Evolutionary conservation across 2,113 vertebrate genomes (phyloP), one percentile per base, ranked within the genome.

Genomic region (Muscicapa adusta): DNA sequence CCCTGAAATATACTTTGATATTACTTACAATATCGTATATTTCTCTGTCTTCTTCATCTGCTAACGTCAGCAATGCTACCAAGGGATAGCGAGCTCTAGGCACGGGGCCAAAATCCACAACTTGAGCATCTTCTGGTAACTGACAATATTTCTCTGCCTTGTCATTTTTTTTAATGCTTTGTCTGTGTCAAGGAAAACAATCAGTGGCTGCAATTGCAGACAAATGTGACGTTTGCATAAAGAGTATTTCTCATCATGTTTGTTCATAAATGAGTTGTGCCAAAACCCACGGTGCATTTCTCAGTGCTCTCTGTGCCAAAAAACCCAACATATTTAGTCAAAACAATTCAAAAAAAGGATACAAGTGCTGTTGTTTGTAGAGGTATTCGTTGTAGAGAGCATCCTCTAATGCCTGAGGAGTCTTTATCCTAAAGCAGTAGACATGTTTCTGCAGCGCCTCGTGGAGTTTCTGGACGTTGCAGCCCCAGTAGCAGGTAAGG

Each of bases 401-500:
- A n/a, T 99, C 97, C 92, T 99, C 98, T 63, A 99, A 91, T 1
- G 97, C 97, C 36, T 96, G 97, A 0, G 98, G 98, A 19, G 98
- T 98, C 87, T 94, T 97, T 89, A 99, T 98, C 73, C 97, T 95
- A 78, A 95, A 96, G 65, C 97, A 97, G 10, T 96, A 95, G 74
- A 97, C 96, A 5, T 99, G 99, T 70, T 97, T 97, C 96, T 98
- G 98, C 82, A 99, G 96, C 0, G 98, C 98, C 56, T 97, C 96
- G 4, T 99, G 98, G n/a, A 99, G 94, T 29, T 97, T 98, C 34
- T 97, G 96, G 45, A 99, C 97, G 10, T 97, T 98, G 96, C 99
- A 99, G 50, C 99, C 99, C 99, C 99, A 99, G 95, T 98, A 99
- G 97, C 98, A 99, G 8, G 97, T 99, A 5, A 99, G 98, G 60